Evolutionary conservation across 2,888 invertebrate genomes (phyloP).

Genomic region (Hemithea aestivaria): DNA sequence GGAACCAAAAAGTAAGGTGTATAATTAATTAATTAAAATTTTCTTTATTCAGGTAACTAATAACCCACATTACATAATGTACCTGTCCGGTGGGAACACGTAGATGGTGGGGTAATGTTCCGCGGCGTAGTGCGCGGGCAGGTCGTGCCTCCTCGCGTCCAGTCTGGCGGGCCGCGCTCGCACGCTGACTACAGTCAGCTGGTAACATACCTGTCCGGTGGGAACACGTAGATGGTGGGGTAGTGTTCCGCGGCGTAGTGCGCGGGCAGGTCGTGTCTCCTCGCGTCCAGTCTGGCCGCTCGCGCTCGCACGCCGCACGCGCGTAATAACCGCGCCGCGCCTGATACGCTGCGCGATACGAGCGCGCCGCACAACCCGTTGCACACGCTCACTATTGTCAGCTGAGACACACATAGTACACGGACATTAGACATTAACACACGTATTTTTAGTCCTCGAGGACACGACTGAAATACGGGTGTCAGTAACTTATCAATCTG

Average conservation of each 20-base stretch:
- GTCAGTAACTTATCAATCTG: no score
- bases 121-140: conserved; percentile 92
- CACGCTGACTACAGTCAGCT: no score
- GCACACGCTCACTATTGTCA: conserved; percentile 85
- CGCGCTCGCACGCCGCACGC: conserved; percentile 50
- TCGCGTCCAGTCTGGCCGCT: conserved; percentile 88
- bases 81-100: conserved; percentile 87
- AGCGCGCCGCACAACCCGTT: conserved; percentile 87
- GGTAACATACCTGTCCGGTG: conserved; percentile 83
- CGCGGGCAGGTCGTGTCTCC: conserved; percentile 92
- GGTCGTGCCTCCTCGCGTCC: conserved; percentile 90
- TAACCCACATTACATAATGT: no score
- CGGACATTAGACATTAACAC: no score
- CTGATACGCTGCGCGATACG: no score
- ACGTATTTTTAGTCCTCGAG: no score
- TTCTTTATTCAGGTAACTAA: no score
- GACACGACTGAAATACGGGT: no score
- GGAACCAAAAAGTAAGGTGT: no score
- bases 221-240: conserved; percentile 90
- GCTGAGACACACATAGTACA: no score
- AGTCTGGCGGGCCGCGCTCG: conserved; percentile 79
- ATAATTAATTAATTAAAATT: no score
- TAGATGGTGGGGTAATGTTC: conserved; percentile 88
- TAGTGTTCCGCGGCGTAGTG: conserved; percentile 87
- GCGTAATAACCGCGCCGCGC: conserved; percentile 81